Evolutionary conservation across 92 coral and sea anemone species (phyloP), one percentile per base, ranked within the genome.

Genomic region (Palythoa grandiflora): DNA sequence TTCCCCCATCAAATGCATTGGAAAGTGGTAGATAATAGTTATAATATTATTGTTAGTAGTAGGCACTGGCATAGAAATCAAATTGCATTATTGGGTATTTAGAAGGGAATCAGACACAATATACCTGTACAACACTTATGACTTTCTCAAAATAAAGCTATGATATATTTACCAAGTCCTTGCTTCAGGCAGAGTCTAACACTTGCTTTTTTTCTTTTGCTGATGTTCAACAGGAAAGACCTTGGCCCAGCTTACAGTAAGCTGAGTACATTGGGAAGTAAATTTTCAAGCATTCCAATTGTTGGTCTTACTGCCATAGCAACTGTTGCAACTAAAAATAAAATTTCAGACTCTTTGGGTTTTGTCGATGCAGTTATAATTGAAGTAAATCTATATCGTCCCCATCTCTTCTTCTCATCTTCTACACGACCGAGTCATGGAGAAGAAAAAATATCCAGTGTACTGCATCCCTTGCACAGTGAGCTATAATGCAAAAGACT

Each of bases 211-310:
- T 36, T 51, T 38, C 47, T 16, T 21, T 39, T n/a, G 76, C 38
- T 54, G 54, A 39, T 75, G 68, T 60, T 52, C 39, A 35, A 68
- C 9, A 68, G 73, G 73, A 68, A 83, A 65, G 71, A 83, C 51
- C 84, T 89, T 66, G 63, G 89, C 38, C 91, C 91, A 17, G 81
- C 83, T 36, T 83, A 84, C 80, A 68, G 72, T 11, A 84, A 84
- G 39, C 75, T 77, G 9, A 17, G 63, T 57, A 57, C 63, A 28
- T 28, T 28, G 28, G 28, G 28, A 28, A 28, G 28, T 28, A 28
- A 0, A 28, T 28, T 28, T 28, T 28, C 28, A 28, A 28, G 28
- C 28, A 28, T 28, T 28, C 28, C 28, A 28, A 28, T 28, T 28
- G 28, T 28, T 28, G 28, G 28, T 28, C 28, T 28, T 28, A 28